Percentiles rank a stretch among this genome's conserved stretches.
Evolutionary conservation across 1,140 invertebrate species (phyloP).

Genomic region (Himalopsyche phryganea): DNA sequence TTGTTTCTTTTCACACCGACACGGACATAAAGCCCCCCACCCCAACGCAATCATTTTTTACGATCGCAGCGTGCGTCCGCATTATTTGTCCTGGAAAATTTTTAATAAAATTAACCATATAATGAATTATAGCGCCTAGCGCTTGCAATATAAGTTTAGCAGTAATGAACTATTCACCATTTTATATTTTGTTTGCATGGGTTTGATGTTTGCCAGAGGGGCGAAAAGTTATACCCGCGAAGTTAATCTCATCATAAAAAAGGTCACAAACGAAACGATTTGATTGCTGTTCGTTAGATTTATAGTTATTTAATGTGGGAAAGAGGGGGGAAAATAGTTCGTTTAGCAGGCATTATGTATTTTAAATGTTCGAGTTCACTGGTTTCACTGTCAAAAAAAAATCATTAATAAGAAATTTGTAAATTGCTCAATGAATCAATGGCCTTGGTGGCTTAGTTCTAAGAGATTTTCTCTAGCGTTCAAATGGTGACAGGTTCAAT

Average conservation of each 20-base stretch:
- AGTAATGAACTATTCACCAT: slow-evolving; percentile 25
- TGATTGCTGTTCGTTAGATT: slow-evolving; percentile 17
- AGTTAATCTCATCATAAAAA: slow-evolving; percentile 27
- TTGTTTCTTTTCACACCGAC: too few species aligned
- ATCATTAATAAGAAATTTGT: too few species aligned
- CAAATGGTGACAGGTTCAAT: too few species aligned
- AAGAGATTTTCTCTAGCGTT: too few species aligned
- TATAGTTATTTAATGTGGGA: slow-evolving; percentile 29
- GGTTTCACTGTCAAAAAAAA: too few species aligned
- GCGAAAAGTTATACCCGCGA: background rate
- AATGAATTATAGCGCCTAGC: slow-evolving; percentile 19
- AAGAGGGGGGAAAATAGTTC: background rate
- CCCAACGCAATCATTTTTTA: background rate
- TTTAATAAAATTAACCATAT: slow-evolving; percentile 31
- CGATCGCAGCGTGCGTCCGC: slow-evolving; percentile 1
- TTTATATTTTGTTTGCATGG: slow-evolving; percentile 1
- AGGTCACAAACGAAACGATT: slow-evolving; percentile 2
- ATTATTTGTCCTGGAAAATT: slow-evolving; percentile 9
- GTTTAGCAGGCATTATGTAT: too few species aligned
- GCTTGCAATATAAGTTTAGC: slow-evolving; percentile 3
- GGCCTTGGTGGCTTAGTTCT: too few species aligned
- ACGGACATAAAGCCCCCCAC: background rate
- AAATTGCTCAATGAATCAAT: too few species aligned
- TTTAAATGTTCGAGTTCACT: too few species aligned
- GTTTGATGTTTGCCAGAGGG: slow-evolving; percentile 11